A percentile compares a stretch with the other conserved stretches of the same genome.
Evolutionary conservation across 37 sponge, comb jelly and placozoan species (phyloP).

Genomic region (Corticium candelabrum): DNA sequence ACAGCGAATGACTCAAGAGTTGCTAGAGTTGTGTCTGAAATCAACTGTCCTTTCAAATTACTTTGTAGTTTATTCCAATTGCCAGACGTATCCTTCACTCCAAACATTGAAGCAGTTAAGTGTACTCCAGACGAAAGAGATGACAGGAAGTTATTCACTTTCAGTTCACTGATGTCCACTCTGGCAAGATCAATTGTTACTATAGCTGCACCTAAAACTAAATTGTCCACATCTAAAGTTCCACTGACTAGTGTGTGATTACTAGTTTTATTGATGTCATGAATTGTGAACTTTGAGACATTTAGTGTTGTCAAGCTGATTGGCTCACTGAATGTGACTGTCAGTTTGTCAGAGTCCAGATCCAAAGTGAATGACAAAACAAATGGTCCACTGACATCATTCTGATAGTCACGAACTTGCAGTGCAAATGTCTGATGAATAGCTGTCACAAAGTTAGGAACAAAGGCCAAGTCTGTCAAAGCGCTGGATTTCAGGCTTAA

Average conservation of each 20-base stretch:
- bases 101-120: not conserved
- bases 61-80: not conserved
- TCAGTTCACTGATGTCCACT: not conserved
- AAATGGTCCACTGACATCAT: slow-evolving; percentile 53
- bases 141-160: too few species aligned
- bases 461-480: slow-evolving; percentile 54
- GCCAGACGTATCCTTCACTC: not conserved
- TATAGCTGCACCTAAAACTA: not conserved
- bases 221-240: not conserved
- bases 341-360: slow-evolving; percentile 44
- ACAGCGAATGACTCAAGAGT: slow-evolving; percentile 6
- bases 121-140: too few species aligned
- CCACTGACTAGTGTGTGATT: not conserved
- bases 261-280: not conserved
- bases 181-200: not conserved
- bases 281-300: slow-evolving; percentile 50
- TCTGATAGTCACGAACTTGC: slow-evolving; percentile 46
- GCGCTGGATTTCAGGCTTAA: slow-evolving; percentile 31
- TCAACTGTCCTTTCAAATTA: not conserved
- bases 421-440: slow-evolving; percentile 38
- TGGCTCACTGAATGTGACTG: slow-evolving; percentile 74
- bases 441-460: slow-evolving; percentile 29
- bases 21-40: slow-evolving; percentile 8
- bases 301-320: slow-evolving; percentile 53
- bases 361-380: slow-evolving; percentile 48